phyloP scores from a whole-genome alignment of 64 coral and sea anemone genomes.

The Montipora foliosa region DNA sequence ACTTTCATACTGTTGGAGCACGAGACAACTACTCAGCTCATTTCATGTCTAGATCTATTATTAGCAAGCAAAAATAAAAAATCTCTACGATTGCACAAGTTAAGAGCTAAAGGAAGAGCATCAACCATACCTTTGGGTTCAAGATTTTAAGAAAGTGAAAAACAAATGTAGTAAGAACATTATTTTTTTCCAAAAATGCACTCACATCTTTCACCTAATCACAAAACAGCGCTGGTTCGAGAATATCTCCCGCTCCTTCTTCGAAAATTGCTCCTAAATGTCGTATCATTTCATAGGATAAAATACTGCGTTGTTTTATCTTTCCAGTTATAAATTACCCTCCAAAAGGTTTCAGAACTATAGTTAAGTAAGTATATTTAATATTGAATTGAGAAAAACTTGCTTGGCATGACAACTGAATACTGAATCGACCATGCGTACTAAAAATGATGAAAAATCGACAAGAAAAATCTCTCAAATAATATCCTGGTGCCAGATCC shows the following conservation, averaged over 20 bases:
- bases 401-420: slow-evolving; percentile 3
- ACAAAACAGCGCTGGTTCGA: neutral
- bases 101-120: neutral
- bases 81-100: neutral
- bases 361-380: neutral
- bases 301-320: neutral
- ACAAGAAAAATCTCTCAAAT: slow-evolving; percentile 61
- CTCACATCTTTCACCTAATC: neutral
- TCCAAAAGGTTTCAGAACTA: slow-evolving; percentile 8
- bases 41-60: no score
- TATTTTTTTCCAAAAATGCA: neutral
- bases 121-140: neutral
- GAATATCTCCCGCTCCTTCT: neutral
- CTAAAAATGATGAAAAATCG: slow-evolving; percentile 77
- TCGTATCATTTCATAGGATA: neutral
- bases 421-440: slow-evolving; percentile 67
- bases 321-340: neutral
- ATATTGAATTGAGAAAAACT: slow-evolving; percentile 1
- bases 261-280: neutral
- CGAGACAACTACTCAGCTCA: no score
- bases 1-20: no score
- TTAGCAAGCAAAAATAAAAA: neutral
- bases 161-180: neutral
- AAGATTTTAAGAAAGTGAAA: neutral
- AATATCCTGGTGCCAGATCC: slow-evolving; percentile 51